Percentiles rank a stretch among this genome's conserved stretches.
Conservation (phyloP, 2,888 invertebrate species). For the Resseliella maxima region DNA sequence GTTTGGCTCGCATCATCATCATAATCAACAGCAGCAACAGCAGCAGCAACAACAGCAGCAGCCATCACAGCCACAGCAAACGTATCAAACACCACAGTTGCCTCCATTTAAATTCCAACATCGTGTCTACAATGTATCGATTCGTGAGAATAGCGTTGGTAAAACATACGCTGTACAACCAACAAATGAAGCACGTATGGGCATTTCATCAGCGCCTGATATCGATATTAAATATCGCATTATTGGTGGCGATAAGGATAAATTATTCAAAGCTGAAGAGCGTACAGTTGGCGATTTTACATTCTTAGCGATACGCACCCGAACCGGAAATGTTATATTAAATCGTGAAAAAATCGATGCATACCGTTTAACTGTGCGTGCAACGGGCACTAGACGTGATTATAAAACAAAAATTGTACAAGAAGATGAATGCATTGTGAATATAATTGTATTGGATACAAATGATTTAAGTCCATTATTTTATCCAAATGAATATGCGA, state of each 20-base stretch:
- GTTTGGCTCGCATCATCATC: slow-evolving; percentile 3
- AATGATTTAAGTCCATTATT: slow-evolving; percentile 95
- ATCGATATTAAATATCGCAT: slow-evolving; percentile 85
- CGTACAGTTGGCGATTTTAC: slow-evolving; percentile 92
- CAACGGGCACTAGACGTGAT: slow-evolving; percentile 73
- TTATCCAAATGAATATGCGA: slow-evolving; percentile 88
- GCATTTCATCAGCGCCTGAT: slow-evolving; percentile 73
- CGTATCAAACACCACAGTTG: slow-evolving; percentile 26
- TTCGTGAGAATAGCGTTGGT: slow-evolving; percentile 92
- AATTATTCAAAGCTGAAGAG: slow-evolving; percentile 93
- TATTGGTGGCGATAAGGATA: slow-evolving; percentile 86
- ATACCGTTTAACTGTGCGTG: slow-evolving; percentile 83
- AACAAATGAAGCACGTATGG: slow-evolving; percentile 82
- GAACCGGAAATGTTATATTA: slow-evolving; percentile 88
- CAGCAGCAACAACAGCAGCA: neutral
- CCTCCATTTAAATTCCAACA: slow-evolving; percentile 75
- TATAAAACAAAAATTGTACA: slow-evolving; percentile 71
- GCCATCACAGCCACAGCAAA: neutral
- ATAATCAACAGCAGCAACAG: neutral
- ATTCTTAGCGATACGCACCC: slow-evolving; percentile 88
- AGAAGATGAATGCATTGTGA: slow-evolving; percentile 79
- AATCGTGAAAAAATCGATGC: slow-evolving; percentile 92
- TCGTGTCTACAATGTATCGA: slow-evolving; percentile 84
- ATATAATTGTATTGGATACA: slow-evolving; percentile 81
- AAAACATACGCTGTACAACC: slow-evolving; percentile 84